phyloP scores from a whole-genome alignment of 2,797 vertebrate species.

The Monodelphis domestica region DNA sequence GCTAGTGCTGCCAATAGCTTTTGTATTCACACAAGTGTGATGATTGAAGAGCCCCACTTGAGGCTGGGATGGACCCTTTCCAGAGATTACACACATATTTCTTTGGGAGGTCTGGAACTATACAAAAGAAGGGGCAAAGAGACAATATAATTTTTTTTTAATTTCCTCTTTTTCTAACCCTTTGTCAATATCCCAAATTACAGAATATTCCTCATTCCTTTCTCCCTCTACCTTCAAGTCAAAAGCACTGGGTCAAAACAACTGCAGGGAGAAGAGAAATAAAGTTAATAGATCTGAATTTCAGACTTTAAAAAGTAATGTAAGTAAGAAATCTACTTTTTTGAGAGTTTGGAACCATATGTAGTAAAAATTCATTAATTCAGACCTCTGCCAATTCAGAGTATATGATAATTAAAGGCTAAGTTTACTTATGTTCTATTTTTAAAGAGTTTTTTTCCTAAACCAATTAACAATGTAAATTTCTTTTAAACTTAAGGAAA shows the following conservation, averaged over 20 bases:
- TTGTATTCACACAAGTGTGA: background rate
- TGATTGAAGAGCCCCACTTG: background rate
- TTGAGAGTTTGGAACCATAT: background rate
- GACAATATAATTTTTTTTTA: background rate
- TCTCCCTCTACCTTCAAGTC: background rate
- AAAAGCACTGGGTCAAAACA: background rate
- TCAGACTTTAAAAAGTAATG: background rate
- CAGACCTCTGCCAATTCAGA: background rate
- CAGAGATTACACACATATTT: too few species aligned
- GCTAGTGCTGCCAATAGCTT: accelerated
- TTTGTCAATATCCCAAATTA: background rate
- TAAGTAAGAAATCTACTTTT: background rate
- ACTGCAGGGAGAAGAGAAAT: background rate
- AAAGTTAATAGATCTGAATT: background rate
- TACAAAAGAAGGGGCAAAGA: background rate
- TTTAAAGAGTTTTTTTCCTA: background rate
- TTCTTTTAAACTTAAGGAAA: background rate
- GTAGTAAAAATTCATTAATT: background rate
- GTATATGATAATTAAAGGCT: background rate
- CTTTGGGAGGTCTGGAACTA: background rate
- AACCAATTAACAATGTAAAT: background rate
- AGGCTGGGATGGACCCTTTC: background rate
- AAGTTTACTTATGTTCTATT: too few species aligned
- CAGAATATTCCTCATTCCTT: background rate
- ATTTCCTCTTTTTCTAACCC: background rate